These are phyloP conservation scores for Pardosa pseudoannulata DNA, from an alignment of 2,888 invertebrate genomes.

Conservation along the genomic window DNA sequence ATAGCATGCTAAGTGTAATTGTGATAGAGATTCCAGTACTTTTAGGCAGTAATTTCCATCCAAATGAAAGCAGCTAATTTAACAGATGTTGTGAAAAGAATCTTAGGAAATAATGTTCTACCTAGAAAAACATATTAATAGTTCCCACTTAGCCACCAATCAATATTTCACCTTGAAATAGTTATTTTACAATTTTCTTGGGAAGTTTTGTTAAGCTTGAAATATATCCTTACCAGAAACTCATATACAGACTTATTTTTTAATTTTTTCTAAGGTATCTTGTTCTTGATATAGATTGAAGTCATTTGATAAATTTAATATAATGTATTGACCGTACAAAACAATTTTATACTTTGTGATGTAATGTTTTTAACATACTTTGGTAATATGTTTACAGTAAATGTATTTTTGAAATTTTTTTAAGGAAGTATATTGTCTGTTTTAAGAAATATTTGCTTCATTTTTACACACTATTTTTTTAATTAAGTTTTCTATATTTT, in stretches of 20 bases:
- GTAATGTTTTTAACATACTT: too few species aligned
- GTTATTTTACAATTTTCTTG: too few species aligned
- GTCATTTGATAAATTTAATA: background rate
- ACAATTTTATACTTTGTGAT: too few species aligned
- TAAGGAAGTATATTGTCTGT: background rate
- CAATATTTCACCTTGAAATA: too few species aligned
- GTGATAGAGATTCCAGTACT: background rate
- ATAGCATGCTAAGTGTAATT: conserved; percentile 29
- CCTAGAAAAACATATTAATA: background rate
- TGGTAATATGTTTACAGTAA: too few species aligned
- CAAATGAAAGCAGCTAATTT: background rate
- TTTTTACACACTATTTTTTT: background rate
- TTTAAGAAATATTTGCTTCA: background rate
- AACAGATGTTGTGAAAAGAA: too few species aligned
- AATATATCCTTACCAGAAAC: too few species aligned
- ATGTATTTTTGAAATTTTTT: background rate
- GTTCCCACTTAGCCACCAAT: too few species aligned
- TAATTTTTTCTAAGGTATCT: too few species aligned
- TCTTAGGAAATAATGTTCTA: background rate
- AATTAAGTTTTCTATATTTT: too few species aligned
- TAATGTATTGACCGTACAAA: too few species aligned
- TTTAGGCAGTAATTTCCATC: conserved; percentile 10
- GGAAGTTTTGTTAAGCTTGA: background rate
- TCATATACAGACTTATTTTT: too few species aligned
- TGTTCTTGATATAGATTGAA: background rate